Evolutionary conservation across 2,797 vertebrate genomes (phyloP), one percentile per base, ranked within the genome.

Genomic region (Cichlasoma orientale): DNA sequence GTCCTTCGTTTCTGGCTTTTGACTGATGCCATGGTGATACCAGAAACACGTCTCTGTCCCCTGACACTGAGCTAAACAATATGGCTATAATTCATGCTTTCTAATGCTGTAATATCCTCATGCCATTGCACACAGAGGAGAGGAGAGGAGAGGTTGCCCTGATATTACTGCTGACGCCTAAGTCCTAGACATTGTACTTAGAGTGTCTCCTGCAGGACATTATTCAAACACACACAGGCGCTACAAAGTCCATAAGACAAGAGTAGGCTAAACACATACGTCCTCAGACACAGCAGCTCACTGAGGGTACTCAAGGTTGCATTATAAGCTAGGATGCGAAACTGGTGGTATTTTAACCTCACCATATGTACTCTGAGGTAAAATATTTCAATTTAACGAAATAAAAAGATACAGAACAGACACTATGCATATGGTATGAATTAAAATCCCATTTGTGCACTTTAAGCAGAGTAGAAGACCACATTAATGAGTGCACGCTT

Each of bases 111-210:
- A 92, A 91, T 91, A 92, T 91, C 85, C 85, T 83, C 87, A 80
- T 89, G 85, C 88, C 89, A 70, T 75, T 92, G 90, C 85, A 86
- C 87, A 89, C 82, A 79, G 82, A 86, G 79, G 80, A 79, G 83
- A 80, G 36, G 55, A 82, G 80, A 87, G 84, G 75, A 89, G 88
- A 94, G 90, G 87, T 87, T 81, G 90, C 92, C 90, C 90, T 81
- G 84, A 90, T 91, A 93, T 94, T 94, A 95, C 78, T 93, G 93
- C 94, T 93, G 94, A 95, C 90, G 92, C 95, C 93, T 84, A 85
- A 92, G 90, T 91, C 92, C 90, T 88, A 93, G 93, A 93, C 89
- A 38, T 87, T 92, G 92, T 93, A 93, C 95, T 94, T 93, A 94
- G 79, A 91, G 90, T 90, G 92, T 95, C 93, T 94, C 93, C 90